phyloP scores from a whole-genome alignment of 2,113 vertebrate genomes.

The Actenoides hombroni region DNA sequence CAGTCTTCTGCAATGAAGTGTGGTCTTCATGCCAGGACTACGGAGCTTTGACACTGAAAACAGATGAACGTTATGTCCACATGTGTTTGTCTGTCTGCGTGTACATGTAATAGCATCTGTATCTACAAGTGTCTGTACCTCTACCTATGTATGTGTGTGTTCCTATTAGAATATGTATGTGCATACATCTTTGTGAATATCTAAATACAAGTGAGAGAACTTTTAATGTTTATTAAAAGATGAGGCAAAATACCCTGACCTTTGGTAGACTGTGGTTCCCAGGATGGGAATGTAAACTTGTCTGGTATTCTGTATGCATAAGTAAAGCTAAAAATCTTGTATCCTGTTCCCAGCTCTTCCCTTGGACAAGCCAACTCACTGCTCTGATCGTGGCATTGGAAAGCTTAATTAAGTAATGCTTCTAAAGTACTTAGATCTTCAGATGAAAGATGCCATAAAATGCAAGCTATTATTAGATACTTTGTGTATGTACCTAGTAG shows the following conservation, averaged over 20 bases:
- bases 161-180: not conserved
- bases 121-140: not conserved
- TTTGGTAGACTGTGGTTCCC: not conserved
- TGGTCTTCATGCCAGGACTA: not conserved
- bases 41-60: not conserved
- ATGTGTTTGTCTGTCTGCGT: accelerated
- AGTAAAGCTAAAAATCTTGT: not conserved
- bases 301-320: not conserved
- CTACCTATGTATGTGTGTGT: not conserved
- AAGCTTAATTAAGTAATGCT: conserved; percentile 29
- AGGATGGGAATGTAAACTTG: not conserved
- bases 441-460: conserved; percentile 41
- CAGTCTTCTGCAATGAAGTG: not conserved
- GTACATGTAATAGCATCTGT: no score
- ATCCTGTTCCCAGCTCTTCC: not conserved
- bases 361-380: not conserved
- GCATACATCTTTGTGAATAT: not conserved
- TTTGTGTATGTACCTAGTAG: not conserved
- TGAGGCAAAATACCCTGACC: not conserved
- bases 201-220: not conserved
- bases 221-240: not conserved
- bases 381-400: not conserved
- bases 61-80: accelerated
- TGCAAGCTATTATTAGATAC: not conserved
- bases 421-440: conserved; percentile 9